Evolutionary conservation across 2,797 vertebrate species (phyloP).

Genomic region (Octomys mimax): DNA sequence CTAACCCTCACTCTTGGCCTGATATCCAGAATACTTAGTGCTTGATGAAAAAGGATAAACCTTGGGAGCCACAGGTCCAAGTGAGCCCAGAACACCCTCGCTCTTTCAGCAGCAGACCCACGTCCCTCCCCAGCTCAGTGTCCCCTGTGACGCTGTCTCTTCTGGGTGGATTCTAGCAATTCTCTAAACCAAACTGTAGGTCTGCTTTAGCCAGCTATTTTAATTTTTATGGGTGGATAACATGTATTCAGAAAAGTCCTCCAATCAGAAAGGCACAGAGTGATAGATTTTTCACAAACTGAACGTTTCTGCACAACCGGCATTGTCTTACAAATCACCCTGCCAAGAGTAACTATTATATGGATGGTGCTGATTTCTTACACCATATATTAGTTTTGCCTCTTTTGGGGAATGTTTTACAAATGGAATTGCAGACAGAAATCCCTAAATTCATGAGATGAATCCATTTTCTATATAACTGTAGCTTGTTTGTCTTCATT

Average conservation of each 20-base stretch:
- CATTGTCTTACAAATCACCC: not conserved
- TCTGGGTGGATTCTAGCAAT: not conserved
- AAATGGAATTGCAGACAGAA: not conserved
- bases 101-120: not conserved
- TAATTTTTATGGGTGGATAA: not conserved
- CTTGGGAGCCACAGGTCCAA: not conserved
- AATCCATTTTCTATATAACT: not conserved
- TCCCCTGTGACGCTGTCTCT: not conserved
- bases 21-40: not conserved
- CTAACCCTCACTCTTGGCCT: slow-evolving; percentile 18
- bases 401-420: not conserved
- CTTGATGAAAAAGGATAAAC: slow-evolving; percentile 58
- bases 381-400: not conserved
- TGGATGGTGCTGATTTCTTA: not conserved
- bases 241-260: not conserved
- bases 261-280: not conserved
- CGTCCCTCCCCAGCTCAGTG: not conserved
- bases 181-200: not conserved
- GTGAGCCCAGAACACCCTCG: not conserved
- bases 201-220: not conserved
- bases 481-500: not conserved
- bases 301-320: not conserved
- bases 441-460: not conserved
- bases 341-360: not conserved
- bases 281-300: not conserved